A percentile compares a stretch with the other conserved stretches of the same genome.
Evolutionary conservation across 2,888 invertebrate genomes (phyloP).

Genomic region (Luperina testacea): DNA sequence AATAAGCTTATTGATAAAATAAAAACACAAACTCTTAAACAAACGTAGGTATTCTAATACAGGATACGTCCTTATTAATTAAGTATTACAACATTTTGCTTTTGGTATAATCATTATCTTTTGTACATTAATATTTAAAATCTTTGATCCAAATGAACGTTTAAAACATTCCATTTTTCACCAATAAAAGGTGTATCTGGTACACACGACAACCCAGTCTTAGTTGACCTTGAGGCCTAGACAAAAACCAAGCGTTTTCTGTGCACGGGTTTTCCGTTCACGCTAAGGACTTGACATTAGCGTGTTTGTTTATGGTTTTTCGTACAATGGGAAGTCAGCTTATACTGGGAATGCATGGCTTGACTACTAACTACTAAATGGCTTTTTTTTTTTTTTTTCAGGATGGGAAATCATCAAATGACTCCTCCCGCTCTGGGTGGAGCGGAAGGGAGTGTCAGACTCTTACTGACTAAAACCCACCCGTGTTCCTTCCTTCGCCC

Average conservation of each 20-base stretch:
- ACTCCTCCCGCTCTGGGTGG: too few species aligned
- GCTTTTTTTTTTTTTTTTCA: too few species aligned
- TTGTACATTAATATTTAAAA: constrained; percentile 27
- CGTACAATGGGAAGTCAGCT: neutral
- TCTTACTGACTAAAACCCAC: too few species aligned
- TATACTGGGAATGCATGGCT: neutral
- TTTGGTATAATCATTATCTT: constrained; percentile 35
- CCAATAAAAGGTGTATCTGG: constrained; percentile 9
- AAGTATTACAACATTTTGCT: constrained; percentile 25
- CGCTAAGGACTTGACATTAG: too few species aligned
- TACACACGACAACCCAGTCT: neutral
- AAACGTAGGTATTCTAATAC: constrained; percentile 4
- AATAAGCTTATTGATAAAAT: constrained; percentile 6
- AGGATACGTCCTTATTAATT: constrained; percentile 21
- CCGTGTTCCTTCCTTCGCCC: too few species aligned
- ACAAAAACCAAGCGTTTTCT: too few species aligned
- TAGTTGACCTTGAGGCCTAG: neutral
- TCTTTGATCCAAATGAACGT: constrained; percentile 3
- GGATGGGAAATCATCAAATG: too few species aligned
- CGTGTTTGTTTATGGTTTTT: neutral
- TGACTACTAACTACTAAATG: too few species aligned
- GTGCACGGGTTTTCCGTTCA: too few species aligned
- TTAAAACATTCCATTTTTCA: neutral
- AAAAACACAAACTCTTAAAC: constrained; percentile 6
- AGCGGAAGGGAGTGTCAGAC: too few species aligned